Evolutionary conservation across 2,113 vertebrate species (phyloP).

Genomic region (Athene noctua): DNA sequence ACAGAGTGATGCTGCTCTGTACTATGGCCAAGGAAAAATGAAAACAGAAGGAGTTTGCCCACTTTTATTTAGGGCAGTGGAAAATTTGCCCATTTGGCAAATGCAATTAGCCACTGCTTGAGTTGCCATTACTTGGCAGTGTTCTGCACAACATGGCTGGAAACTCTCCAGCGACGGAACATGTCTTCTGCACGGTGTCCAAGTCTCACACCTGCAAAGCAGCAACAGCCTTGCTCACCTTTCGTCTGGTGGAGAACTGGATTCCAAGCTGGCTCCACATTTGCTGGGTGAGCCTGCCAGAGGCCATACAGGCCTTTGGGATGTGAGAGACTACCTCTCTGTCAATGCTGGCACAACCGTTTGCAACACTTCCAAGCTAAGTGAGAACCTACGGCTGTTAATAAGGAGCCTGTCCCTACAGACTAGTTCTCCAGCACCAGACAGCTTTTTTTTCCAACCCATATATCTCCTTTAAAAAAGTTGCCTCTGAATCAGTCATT

Average conservation of each 20-base stretch:
- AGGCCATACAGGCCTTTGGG: not conserved
- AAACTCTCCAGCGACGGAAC: not conserved
- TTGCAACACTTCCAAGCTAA: not conserved
- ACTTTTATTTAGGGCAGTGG: not conserved
- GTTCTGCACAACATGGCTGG: not conserved
- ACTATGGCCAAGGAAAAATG: not conserved
- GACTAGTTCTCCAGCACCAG: not conserved
- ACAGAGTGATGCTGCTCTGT: not conserved
- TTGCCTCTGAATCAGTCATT: not conserved
- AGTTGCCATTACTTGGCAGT: fast-evolving
- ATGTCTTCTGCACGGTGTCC: not conserved
- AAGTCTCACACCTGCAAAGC: not conserved
- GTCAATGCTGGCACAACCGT: not conserved
- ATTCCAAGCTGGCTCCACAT: not conserved
- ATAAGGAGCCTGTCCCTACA: not conserved
- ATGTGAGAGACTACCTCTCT: not conserved
- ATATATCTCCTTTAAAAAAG: not conserved
- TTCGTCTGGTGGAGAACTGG: not conserved
- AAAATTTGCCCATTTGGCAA: not conserved
- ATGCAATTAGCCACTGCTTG: not conserved
- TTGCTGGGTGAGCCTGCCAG: not conserved
- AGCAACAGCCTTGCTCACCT: not conserved
- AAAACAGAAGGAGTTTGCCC: not conserved
- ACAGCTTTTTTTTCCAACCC: not conserved
- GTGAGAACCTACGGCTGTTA: not conserved